Percentiles rank a stretch among this genome's conserved stretches.
phyloP scores from a whole-genome alignment of 2,888 invertebrate genomes.

The Lithophane semibrunnea region DNA sequence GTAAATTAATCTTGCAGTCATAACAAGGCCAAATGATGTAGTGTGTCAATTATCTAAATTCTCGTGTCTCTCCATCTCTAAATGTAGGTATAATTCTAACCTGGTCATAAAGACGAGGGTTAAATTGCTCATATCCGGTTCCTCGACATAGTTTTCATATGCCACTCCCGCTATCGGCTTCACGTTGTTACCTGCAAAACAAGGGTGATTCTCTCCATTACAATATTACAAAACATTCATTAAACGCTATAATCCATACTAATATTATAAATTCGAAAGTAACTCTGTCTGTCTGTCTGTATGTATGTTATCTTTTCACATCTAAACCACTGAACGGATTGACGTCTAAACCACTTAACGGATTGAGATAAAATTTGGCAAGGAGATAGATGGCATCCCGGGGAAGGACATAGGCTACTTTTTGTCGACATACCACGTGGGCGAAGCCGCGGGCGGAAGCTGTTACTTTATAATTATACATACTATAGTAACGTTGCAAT shows the following conservation, averaged over 20 bases:
- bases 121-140: slow-evolving; percentile 62
- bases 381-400: too few relatives aligned
- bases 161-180: slow-evolving; percentile 56
- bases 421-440: too few relatives aligned
- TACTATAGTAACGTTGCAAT: not conserved
- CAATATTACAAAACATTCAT: not conserved
- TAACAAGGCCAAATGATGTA: not conserved
- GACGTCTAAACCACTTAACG: too few relatives aligned
- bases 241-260: not conserved
- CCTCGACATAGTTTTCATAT: slow-evolving; percentile 46
- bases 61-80: not conserved
- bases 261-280: too few relatives aligned
- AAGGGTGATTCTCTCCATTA: not conserved
- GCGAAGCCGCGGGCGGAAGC: too few relatives aligned
- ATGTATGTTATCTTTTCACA: too few relatives aligned
- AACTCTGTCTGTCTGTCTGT: too few relatives aligned
- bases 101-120: slow-evolving; percentile 54
- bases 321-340: too few relatives aligned
- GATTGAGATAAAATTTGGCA: too few relatives aligned
- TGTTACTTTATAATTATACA: not conserved
- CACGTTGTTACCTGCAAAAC: slow-evolving; percentile 54
- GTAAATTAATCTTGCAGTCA: not conserved
- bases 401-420: too few relatives aligned
- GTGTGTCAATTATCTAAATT: not conserved
- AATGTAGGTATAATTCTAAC: slow-evolving; percentile 44